Evolutionary conservation across 30 jellyfish, hydroid and myxozoan genomes (phyloP).

Genomic region (Aurelia sp.): DNA sequence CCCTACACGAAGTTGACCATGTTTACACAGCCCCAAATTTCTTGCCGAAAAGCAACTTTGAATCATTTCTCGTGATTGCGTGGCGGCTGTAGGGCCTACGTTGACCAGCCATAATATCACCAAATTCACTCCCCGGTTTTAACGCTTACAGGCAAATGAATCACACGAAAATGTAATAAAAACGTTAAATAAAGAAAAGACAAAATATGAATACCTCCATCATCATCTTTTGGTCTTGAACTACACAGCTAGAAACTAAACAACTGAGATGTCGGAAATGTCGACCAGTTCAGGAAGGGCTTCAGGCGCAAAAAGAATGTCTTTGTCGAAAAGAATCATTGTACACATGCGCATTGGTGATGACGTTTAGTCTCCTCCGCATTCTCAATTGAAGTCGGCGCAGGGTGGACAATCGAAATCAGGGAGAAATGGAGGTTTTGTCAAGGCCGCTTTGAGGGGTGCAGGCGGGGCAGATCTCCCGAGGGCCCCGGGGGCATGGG

Average conservation of each 20-base stretch:
- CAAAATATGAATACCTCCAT: constrained; percentile 49
- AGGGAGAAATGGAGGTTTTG: too few relatives aligned
- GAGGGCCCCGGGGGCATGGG: too few relatives aligned
- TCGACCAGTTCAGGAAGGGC: constrained; percentile 38
- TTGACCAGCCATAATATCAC: neutral
- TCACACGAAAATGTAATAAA: neutral
- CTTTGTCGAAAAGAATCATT: constrained; percentile 11
- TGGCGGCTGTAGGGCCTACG: constrained; percentile 16
- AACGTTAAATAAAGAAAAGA: neutral
- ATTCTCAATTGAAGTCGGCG: too few relatives aligned
- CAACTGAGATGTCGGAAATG: neutral
- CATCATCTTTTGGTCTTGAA: neutral
- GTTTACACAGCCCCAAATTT: too few relatives aligned
- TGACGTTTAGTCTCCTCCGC: neutral
- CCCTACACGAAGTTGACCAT: too few relatives aligned
- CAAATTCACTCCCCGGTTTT: neutral
- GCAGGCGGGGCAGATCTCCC: too few relatives aligned
- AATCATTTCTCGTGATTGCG: too few relatives aligned
- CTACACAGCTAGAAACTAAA: constrained; percentile 25
- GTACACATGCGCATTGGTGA: constrained; percentile 42
- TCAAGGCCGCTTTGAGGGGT: too few relatives aligned
- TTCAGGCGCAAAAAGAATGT: constrained; percentile 27
- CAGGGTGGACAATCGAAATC: too few relatives aligned
- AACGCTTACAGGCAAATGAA: neutral
- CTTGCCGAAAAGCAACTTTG: too few relatives aligned